Evolutionary conservation across 2,888 invertebrate species (phyloP).

Genomic region (Watsonalla cultraria): DNA sequence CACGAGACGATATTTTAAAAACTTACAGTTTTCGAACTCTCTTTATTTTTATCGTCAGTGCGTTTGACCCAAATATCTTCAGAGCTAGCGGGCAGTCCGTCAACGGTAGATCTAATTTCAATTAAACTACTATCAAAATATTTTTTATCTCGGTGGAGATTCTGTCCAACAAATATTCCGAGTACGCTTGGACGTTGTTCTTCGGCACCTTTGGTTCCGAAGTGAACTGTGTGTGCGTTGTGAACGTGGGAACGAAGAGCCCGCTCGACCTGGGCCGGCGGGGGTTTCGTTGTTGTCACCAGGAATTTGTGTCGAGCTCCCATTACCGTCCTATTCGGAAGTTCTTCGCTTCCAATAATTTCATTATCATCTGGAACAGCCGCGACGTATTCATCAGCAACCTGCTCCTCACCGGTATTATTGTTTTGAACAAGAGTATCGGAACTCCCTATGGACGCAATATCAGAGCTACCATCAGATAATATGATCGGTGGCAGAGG

Average conservation of each 20-base stretch:
- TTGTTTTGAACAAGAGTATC: constrained; percentile 22
- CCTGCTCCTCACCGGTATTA: constrained; percentile 22
- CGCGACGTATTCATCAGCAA: constrained; percentile 19
- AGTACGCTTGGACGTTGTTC: constrained; percentile 80
- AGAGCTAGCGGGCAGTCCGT: constrained; percentile 78
- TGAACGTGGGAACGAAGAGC: constrained; percentile 70
- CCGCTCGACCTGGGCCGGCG: constrained; percentile 62
- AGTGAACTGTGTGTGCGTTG: constrained; percentile 83
- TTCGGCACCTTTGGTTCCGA: constrained; percentile 79
- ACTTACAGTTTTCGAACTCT: constrained; percentile 46
- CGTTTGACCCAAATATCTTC: constrained; percentile 87
- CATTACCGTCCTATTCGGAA: constrained; percentile 57
- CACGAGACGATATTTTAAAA: not conserved
- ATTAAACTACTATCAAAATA: constrained; percentile 91
- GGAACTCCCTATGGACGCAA: constrained; percentile 24
- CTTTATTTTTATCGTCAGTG: constrained; percentile 72
- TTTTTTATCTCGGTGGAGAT: constrained; percentile 85
- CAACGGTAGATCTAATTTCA: constrained; percentile 87
- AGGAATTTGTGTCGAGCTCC: constrained; percentile 66
- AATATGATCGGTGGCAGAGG: constrained; percentile 28
- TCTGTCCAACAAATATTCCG: constrained; percentile 77
- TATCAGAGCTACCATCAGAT: constrained; percentile 26
- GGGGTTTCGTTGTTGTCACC: constrained; percentile 54
- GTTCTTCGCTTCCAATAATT: constrained; percentile 47
- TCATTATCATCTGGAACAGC: constrained; percentile 6